phyloP scores from a whole-genome alignment of 2,113 vertebrate genomes.

The Calyptomena viridis region DNA sequence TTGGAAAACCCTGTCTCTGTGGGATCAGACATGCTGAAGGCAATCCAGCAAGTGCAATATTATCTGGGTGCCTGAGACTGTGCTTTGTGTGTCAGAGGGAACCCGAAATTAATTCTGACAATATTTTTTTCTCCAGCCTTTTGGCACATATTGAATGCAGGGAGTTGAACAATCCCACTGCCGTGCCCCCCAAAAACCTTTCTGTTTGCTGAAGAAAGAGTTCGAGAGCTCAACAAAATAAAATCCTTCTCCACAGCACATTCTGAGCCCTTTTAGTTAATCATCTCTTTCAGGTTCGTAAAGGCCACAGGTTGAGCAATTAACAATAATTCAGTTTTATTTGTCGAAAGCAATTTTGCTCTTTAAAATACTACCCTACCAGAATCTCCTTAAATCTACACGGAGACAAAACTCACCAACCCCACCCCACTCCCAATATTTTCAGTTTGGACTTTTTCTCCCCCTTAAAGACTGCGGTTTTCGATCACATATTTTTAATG shows the following conservation, averaged over 20 bases:
- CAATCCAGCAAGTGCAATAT: background rate
- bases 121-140: background rate
- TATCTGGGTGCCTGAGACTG: background rate
- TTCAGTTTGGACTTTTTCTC: background rate
- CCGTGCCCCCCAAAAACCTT: background rate
- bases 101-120: background rate
- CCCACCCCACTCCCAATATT: too few relatives aligned
- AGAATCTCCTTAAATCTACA: background rate
- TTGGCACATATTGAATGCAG: background rate
- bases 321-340: conserved; percentile 1
- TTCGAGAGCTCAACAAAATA: background rate
- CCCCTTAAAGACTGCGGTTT: background rate
- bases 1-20: background rate
- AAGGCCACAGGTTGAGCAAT: conserved; percentile 10
- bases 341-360: conserved; percentile 26
- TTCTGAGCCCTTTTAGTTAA: background rate
- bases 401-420: background rate
- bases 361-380: background rate
- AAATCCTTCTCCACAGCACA: background rate
- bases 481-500: background rate
- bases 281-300: background rate
- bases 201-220: background rate
- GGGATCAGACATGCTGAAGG: background rate
- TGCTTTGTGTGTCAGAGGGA: background rate
- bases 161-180: background rate